phyloP scores from a whole-genome alignment of 1,140 invertebrate genomes.

The Metaphire vulgaris region DNA sequence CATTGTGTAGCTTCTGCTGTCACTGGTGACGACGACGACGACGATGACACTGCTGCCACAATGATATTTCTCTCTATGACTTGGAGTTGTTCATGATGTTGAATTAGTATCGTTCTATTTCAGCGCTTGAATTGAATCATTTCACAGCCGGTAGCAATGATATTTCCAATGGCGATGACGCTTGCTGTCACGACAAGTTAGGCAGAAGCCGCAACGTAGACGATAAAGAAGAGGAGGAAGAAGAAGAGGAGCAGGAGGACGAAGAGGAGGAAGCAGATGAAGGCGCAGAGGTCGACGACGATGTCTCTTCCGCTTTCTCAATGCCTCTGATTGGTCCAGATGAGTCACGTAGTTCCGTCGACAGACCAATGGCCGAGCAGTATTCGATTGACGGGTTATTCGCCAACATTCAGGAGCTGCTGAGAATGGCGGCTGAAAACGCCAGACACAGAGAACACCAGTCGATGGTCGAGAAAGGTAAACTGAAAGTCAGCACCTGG shows the following conservation, averaged over 20 bases:
- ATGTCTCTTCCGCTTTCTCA: neutral
- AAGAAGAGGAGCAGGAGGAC: neutral
- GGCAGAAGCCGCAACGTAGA: too few species aligned
- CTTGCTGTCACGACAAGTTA: neutral
- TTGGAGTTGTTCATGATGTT: too few species aligned
- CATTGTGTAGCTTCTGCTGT: too few species aligned
- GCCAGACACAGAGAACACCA: conserved; percentile 88
- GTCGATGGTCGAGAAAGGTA: conserved; percentile 94
- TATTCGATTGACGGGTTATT: conserved; percentile 80
- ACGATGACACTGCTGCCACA: too few species aligned
- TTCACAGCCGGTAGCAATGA: too few species aligned
- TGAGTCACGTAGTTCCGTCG: too few species aligned
- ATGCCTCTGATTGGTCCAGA: neutral
- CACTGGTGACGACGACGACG: too few species aligned
- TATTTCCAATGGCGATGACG: neutral
- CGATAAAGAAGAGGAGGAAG: too few species aligned
- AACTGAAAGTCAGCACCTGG: too few species aligned
- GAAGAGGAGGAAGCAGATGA: neutral
- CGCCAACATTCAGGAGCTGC: conserved; percentile 85
- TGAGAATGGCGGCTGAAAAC: conserved; percentile 91
- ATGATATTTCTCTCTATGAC: too few species aligned
- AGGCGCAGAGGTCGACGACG: neutral
- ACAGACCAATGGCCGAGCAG: neutral
- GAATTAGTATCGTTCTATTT: too few species aligned
- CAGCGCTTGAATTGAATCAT: too few species aligned